Base-by-base conservation (phyloP, 2,113 vertebrate species). In the Ptilorrhoa leucosticta region DNA sequence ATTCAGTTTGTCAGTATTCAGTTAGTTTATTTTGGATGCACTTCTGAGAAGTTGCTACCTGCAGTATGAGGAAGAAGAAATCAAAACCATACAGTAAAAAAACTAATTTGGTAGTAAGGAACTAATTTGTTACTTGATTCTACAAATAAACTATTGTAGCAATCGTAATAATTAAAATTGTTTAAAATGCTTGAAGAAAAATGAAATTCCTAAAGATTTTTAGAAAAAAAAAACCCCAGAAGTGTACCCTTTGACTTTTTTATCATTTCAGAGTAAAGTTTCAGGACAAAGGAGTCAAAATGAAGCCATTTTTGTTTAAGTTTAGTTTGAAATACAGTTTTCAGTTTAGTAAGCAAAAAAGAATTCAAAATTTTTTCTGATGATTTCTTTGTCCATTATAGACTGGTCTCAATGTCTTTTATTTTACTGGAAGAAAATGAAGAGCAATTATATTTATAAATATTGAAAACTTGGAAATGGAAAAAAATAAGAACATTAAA, bases 11-110 rank as follows among this genome's bases (percentile, higher is more conserved):
- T 56, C 42, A 6, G 47, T 83, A 44, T 81, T 92, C 68, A 71
- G 0, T 73, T 40, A 40, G 79, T 83, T 92, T 90, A 35, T 76
- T 93, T 95, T 96, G 92, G 94, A 95, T 66, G 31, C 28, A 39
- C 64, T 81, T 93, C 93, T 95, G 80, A 96, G 88, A 77, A 86
- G 26, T 47, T 75, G 24, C 35, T 90, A 87, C 80, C 83, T 89
- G 61, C 35, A 60, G n/a, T 86, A 50, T 24, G 31, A n/a, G 24
- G 26, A 78, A 86, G 86, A 70, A 75, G 44, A 51, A 65, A 58
- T 73, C 42, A 51, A 86, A 82, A 51, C 20, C 15, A n/a, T n/a
- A 53, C 1, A 66, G 45, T 48, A 42, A 61, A 91, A 93, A 56
- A 76, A 78, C 11, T 1, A 83, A 79, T 35, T 40, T 3, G 2